A percentile compares a stretch with the other conserved stretches of the same genome.
Evolutionary conservation across 2,113 vertebrate species (phyloP).

Genomic region (Colossoma macropomum): DNA sequence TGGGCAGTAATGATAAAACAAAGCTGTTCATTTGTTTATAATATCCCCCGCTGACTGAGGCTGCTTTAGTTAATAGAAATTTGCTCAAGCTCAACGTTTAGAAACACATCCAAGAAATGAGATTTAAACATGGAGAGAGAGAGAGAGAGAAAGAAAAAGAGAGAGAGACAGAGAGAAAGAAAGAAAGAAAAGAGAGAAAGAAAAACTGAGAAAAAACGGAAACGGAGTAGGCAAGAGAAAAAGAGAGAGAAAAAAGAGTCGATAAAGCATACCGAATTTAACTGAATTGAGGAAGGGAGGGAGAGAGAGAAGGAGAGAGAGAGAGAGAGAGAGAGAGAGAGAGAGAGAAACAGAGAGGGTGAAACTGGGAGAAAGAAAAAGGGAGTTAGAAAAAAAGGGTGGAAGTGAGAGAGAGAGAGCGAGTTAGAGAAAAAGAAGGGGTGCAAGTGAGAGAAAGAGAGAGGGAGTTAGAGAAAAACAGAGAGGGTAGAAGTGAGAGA

Average conservation of each 20-base stretch:
- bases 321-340: not conserved
- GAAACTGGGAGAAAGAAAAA: not conserved
- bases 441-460: no score
- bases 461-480: no score
- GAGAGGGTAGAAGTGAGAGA: no score
- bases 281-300: no score
- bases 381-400: no score
- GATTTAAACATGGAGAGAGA: not conserved
- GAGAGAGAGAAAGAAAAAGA: not conserved
- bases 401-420: no score
- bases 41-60: not conserved
- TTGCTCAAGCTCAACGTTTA: not conserved
- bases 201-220: no score
- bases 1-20: conserved; percentile 55
- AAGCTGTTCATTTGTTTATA: conserved; percentile 44
- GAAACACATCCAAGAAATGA: not conserved
- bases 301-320: not conserved
- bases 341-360: not conserved
- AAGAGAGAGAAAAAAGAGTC: not conserved
- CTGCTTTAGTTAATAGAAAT: not conserved
- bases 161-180: not conserved
- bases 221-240: not conserved
- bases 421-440: no score
- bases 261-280: not conserved
- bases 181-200: not conserved